Evolutionary conservation across 2,797 vertebrate genomes (phyloP).

Genomic region (Rhynchonycteris naso): DNA sequence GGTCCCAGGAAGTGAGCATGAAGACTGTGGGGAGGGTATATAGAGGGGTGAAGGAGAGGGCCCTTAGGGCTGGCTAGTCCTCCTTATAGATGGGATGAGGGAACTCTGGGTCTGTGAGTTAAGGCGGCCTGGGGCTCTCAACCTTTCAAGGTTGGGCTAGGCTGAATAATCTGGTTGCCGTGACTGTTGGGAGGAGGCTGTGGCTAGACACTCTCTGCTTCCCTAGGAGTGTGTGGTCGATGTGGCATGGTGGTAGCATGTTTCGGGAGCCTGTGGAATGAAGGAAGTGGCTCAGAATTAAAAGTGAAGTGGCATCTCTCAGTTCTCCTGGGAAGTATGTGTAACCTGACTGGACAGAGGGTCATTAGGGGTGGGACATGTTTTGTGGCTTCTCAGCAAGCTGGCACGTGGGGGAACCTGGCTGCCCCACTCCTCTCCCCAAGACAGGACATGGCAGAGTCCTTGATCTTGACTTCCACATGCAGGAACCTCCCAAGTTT

Average conservation of each 20-base stretch:
- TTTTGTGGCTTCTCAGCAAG: not conserved
- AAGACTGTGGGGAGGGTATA: not conserved
- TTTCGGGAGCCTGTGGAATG: not conserved
- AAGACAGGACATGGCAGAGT: not conserved
- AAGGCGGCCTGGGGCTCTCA: not conserved
- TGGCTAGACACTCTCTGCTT: not conserved
- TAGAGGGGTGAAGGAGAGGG: not conserved
- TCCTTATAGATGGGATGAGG: not conserved
- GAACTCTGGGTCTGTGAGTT: not conserved
- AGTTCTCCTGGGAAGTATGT: constrained; percentile 58
- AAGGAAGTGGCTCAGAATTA: constrained; percentile 72
- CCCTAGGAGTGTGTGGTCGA: not conserved
- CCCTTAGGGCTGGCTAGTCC: not conserved
- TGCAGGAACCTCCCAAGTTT: not conserved
- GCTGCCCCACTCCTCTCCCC: not conserved
- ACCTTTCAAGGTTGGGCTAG: not conserved
- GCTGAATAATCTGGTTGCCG: not conserved
- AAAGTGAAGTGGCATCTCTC: constrained; percentile 68
- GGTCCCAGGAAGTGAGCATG: not conserved
- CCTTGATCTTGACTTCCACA: not conserved
- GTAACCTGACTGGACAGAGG: not conserved
- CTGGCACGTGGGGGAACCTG: not conserved
- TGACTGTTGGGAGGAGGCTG: not conserved
- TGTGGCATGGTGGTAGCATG: not conserved
- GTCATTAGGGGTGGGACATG: not conserved